phyloP scores from a whole-genome alignment of 2,797 vertebrate genomes.

The Phalanger gymnotis region DNA sequence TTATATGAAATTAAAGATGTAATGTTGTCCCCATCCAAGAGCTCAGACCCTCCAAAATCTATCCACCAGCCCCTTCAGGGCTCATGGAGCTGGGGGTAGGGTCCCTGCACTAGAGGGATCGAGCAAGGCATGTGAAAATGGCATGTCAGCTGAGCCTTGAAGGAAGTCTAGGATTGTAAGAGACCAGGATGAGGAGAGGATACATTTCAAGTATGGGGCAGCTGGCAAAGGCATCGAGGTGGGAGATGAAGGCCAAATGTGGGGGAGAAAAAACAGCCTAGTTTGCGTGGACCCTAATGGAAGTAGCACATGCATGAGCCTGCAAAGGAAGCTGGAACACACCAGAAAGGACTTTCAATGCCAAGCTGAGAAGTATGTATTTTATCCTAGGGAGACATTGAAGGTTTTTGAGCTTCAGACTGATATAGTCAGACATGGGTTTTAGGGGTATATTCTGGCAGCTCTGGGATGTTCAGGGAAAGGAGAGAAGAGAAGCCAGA shows the following conservation, averaged over 20 bases:
- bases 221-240: neutral
- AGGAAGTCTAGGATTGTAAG: no score
- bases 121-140: neutral
- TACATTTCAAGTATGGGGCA: neutral
- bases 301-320: neutral
- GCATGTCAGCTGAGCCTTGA: neutral
- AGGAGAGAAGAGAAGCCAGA: no score
- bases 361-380: no score
- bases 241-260: neutral
- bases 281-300: no score
- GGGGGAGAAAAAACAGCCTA: neutral
- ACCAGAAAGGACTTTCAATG: neutral
- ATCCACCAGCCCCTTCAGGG: neutral
- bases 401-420: neutral
- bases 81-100: neutral
- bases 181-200: neutral
- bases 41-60: neutral
- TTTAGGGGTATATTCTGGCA: neutral
- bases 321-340: neutral
- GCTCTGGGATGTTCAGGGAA: no score
- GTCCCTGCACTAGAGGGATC: neutral
- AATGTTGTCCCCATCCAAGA: no score
- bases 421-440: neutral
- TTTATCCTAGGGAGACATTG: neutral
- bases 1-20: neutral